A percentile compares a stretch with the other conserved stretches of the same genome.
Evolutionary conservation across 2,888 invertebrate species (phyloP).

Genomic region (Thymelicus sylvestris): DNA sequence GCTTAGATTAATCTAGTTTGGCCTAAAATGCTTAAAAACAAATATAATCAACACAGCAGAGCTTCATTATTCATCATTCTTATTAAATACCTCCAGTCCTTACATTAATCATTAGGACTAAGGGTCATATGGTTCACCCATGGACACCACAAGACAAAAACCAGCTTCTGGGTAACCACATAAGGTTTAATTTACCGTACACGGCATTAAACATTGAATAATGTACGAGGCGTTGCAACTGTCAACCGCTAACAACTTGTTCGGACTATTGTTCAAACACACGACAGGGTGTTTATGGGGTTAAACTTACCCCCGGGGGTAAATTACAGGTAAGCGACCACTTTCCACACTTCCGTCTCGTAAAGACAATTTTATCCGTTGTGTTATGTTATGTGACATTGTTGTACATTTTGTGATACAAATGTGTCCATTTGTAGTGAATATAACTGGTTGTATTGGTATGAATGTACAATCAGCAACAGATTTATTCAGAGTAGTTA

Average conservation of each 20-base stretch:
- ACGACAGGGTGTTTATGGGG: slow-evolving; percentile 14
- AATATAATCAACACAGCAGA: neutral
- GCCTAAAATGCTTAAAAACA: no score
- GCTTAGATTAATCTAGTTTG: no score
- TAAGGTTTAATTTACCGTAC: neutral
- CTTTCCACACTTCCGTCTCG: neutral
- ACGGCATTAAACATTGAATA: neutral
- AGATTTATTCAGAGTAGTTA: no score
- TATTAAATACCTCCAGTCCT: slow-evolving; percentile 1
- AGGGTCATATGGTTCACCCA: neutral
- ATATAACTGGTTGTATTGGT: no score
- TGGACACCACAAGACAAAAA: neutral
- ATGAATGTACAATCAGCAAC: no score
- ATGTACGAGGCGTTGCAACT: slow-evolving; percentile 18
- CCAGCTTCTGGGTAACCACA: neutral
- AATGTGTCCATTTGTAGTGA: no score
- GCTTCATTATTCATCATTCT: neutral
- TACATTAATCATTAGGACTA: neutral
- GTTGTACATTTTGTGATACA: no score
- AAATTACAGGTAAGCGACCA: slow-evolving; percentile 16
- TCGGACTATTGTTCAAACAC: slow-evolving; percentile 20
- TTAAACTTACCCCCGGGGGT: slow-evolving; percentile 2
- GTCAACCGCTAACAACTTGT: slow-evolving; percentile 21
- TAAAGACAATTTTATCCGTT: neutral
- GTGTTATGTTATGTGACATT: neutral